A percentile compares a stretch with the other conserved stretches of the same genome.
Conservation (phyloP, 2,113 vertebrate genomes). For the Eublepharis macularius region DNA sequence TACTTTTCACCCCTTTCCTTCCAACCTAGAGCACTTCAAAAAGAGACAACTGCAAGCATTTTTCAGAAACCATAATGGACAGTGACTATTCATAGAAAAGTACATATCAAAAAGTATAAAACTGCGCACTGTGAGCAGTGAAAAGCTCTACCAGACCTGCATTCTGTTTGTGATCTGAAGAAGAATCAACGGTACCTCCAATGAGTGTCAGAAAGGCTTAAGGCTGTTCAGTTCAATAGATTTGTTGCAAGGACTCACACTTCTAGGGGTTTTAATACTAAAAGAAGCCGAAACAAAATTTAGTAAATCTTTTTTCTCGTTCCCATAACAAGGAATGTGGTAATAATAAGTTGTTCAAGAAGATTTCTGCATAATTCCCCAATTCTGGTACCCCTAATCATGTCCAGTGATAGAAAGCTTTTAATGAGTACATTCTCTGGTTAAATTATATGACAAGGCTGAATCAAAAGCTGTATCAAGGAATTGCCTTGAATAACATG, state of each 20-base stretch:
- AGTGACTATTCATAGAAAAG: not conserved
- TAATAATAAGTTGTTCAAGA: not conserved
- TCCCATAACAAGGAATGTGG: not conserved
- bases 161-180: not conserved
- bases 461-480: not conserved
- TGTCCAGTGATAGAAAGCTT: not conserved
- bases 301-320: not conserved
- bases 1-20: not conserved
- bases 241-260: fast-evolving
- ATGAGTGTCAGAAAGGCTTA: not conserved
- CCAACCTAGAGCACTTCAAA: not conserved
- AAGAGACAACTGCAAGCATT: not conserved
- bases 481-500: not conserved
- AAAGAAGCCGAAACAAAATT: not conserved
- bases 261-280: not conserved
- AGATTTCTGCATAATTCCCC: not conserved
- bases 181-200: not conserved
- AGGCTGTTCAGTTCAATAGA: not conserved
- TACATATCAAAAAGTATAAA: not conserved
- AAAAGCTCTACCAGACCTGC: fast-evolving
- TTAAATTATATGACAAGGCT: not conserved
- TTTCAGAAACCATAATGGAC: not conserved
- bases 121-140: not conserved
- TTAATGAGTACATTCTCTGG: not conserved
- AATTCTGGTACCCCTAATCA: not conserved